Evolutionary conservation across 2,888 invertebrate genomes (phyloP), one percentile per base, ranked within the genome.

Genomic region (Priocnemis perturbator): DNA sequence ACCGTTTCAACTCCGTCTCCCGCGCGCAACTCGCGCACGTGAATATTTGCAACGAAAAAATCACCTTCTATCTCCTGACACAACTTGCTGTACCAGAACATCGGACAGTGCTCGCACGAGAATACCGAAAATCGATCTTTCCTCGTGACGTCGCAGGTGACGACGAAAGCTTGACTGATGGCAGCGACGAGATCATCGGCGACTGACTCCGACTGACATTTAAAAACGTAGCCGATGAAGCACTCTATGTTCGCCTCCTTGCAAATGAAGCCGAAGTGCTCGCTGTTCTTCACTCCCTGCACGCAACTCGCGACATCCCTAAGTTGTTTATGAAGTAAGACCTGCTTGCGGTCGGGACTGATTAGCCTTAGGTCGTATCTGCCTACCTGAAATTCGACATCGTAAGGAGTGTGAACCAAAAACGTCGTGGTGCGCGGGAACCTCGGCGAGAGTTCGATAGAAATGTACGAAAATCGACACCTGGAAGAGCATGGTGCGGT

Each of bases 251-350:
- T 90, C 45, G 90, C 91, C 87, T 98, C 98, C n/a, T 95, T 92
- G 81, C 97, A 97, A 57, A 98, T 96, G 84, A 98, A 97, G 0
- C 98, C 98, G 87, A 98, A 98, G 85, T 98, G 96, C 77, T 97
- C 97, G 50, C 93, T 91, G 85, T 94, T 93, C 71, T 91, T 90
- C n/a, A 94, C 90, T 0, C 98, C 98, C 91, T 94, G 89, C 2
- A 96, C 94, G 81, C 97, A 97, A 77, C 95, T 95, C 0, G 96
- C 94, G 14, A 98, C 95, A 85, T 98, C 97, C 83, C 94, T 95
- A 84, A 98, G 94, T 55, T 94, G 94, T 76, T 97, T 95, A 83
- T 97, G 96, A 7, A 98, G 91, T 7, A 98, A 91, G 14, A 97
- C 94, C 82, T 96, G 95, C 85, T 98, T 98, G 67, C 96, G 92